Evolutionary conservation across 2,797 vertebrate genomes (phyloP).

Genomic region (Gallinago solitaria): DNA sequence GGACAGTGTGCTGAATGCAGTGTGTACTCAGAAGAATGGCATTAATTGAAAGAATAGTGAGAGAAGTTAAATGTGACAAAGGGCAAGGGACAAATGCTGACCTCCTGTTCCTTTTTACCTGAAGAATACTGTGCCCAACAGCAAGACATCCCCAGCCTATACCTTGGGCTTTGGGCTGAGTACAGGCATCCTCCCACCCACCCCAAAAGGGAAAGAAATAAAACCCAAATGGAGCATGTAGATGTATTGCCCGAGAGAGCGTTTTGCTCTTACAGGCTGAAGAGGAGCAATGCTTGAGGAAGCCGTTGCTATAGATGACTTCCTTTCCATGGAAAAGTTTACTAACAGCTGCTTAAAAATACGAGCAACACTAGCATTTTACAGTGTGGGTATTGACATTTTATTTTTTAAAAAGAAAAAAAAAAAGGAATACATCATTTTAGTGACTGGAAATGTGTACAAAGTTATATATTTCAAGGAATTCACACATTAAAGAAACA

Average conservation of each 20-base stretch:
- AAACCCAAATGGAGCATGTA: not conserved
- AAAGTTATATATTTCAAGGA: not conserved
- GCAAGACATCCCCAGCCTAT: not conserved
- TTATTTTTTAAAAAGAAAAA: conserved; percentile 33
- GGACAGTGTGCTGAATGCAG: not conserved
- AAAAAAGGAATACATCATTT: not conserved
- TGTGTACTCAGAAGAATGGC: not conserved
- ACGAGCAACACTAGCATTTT: not conserved
- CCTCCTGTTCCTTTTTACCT: not conserved
- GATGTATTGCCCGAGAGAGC: not conserved
- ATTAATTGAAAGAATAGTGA: not conserved
- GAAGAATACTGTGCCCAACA: not conserved
- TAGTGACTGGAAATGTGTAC: conserved; percentile 7
- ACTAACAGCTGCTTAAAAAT: not conserved
- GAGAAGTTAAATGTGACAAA: not conserved
- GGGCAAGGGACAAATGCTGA: not conserved
- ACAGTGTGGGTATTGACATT: not conserved
- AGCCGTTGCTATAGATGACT: not conserved
- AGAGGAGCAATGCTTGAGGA: not conserved
- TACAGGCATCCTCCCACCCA: not conserved
- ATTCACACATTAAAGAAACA: not conserved
- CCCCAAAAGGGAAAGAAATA: not conserved
- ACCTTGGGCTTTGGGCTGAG: not conserved
- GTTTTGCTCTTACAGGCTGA: not conserved
- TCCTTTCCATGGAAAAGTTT: not conserved